phyloP scores from a whole-genome alignment of 92 coral and sea anemone species.

The Diadumene lineata region DNA sequence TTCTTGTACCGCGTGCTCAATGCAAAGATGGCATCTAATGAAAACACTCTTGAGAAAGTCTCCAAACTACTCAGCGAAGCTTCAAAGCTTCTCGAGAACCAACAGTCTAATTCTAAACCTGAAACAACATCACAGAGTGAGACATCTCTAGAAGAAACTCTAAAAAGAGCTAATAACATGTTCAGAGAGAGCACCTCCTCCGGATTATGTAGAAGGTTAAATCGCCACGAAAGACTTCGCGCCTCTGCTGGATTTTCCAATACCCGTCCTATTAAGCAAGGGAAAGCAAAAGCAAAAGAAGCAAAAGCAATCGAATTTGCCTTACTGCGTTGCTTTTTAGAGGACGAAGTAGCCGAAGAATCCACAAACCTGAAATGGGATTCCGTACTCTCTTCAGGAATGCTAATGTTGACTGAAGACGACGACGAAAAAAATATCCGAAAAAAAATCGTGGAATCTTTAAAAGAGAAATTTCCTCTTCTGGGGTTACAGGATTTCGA shows the following conservation, averaged over 20 bases:
- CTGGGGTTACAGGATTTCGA: constrained; percentile 48
- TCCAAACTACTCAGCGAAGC: constrained; percentile 38
- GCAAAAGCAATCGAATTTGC: constrained; percentile 14
- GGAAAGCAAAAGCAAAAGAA: not conserved
- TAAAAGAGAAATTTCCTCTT: constrained; percentile 29
- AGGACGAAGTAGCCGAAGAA: constrained; percentile 13
- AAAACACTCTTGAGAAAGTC: too few species aligned
- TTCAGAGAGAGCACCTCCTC: constrained; percentile 43
- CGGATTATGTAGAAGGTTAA: constrained; percentile 42
- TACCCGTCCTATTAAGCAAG: not conserved
- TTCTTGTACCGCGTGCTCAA: too few species aligned
- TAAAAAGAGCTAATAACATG: constrained; percentile 43
- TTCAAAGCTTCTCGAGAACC: constrained; percentile 13
- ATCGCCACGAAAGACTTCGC: constrained; percentile 44
- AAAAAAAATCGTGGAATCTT: constrained; percentile 1
- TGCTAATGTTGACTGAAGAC: constrained; percentile 36
- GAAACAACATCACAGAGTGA: not conserved
- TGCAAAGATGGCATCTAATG: too few species aligned
- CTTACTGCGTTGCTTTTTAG: not conserved
- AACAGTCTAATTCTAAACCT: not conserved
- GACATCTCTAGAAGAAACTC: constrained; percentile 31
- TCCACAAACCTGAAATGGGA: not conserved
- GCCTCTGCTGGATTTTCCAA: constrained; percentile 24
- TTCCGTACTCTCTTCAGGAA: constrained; percentile 40
- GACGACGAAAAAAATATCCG: constrained; percentile 45